Evolutionary conservation across 2,888 invertebrate species (phyloP), one percentile per base, ranked within the genome.

Genomic region (Polylopha cassiicola): DNA sequence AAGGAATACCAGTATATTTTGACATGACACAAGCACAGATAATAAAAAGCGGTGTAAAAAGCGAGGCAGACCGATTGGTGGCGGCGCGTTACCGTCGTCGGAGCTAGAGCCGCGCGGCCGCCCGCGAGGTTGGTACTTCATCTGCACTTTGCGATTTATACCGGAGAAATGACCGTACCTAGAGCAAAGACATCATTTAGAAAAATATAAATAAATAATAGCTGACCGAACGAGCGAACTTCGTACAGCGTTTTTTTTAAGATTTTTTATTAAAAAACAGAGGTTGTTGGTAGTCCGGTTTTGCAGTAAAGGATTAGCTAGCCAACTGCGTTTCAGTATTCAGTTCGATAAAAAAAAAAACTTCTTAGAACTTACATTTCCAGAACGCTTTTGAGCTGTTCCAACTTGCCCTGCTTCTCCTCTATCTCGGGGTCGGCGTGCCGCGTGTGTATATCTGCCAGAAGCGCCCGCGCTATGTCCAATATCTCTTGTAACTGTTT

Each of bases 141-240:
- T 93, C 88, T 99, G 99, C 46, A 99, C 98, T 87, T 99, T 99
- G 50, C 99, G 92, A 88, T 99, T 99, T 62, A 99, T 99, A 24
- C 99, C 99, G 28, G 98, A 99, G 87, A 99, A 99, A 85, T 99
- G 97, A 0, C 98, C 99, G 73, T 99, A 98, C 97, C 96, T 97
- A 64, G 2, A 60, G 20, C 5, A 20, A 32, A 32, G n/a, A 30
- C 3, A 6, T 14, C 4, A 30, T 20, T 10, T 21, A 10, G 16
- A 15, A 31, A 11, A 1, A 31, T 21, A n/a, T n/a, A n/a, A n/a
- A n/a, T n/a, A n/a, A n/a, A n/a, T n/a, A n/a, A n/a, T n/a, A n/a
- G n/a, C n/a, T n/a, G n/a, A n/a, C n/a, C n/a, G n/a, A n/a, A n/a
- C n/a, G n/a, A n/a, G n/a, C n/a, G n/a, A n/a, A n/a, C n/a, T n/a